Evolutionary conservation across 2,888 invertebrate genomes (phyloP), one percentile per base, ranked within the genome.

Genomic region (Drosophila dives): DNA sequence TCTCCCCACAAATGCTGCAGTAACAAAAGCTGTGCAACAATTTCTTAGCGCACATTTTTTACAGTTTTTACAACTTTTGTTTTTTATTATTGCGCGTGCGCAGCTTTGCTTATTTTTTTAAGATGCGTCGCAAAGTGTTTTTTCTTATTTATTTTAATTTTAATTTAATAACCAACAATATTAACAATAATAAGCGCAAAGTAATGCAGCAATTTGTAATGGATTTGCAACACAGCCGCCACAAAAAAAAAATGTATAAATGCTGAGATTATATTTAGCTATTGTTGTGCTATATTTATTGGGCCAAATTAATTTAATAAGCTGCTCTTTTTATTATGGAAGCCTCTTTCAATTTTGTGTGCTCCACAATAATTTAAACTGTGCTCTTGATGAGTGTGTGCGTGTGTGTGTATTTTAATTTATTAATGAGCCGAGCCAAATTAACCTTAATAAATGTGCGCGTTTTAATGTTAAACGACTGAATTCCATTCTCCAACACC

Each of bases 371-470:
- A 75, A 65, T 75, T 77, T 80, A 72, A 84, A 74, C 69, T 84
- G 72, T 75, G 54, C 75, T 56, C 64, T 29, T 29, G 29, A 64
- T 59, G 70, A 33, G 60, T 36, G 20, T 64, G 54, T 64, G 23
- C 48, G 59, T 62, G 36, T 15, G 12, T 50, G 17, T 58, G 38
- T 50, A 7, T 48, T 50, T 70, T 86, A 80, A 69, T 89, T 85
- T 87, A 85, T 85, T 89, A 85, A 85, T 87, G 90, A 85, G 88
- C 89, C 75, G 73, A 77, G 77, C 75, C 80, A 89, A 89, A 89
- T 85, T 87, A 89, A 89, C 80, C 89, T 89, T 72, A 83, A 89
- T 80, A 71, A 79, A 81, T 64, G 61, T 60, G 62, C 68, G 61
- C 65, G 55, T 64, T 61, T 72, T 62, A 71, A 71, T 64, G 75